Evolutionary conservation across 1,140 invertebrate genomes (phyloP).

Genomic region (Ctenoplectra terminalis): DNA sequence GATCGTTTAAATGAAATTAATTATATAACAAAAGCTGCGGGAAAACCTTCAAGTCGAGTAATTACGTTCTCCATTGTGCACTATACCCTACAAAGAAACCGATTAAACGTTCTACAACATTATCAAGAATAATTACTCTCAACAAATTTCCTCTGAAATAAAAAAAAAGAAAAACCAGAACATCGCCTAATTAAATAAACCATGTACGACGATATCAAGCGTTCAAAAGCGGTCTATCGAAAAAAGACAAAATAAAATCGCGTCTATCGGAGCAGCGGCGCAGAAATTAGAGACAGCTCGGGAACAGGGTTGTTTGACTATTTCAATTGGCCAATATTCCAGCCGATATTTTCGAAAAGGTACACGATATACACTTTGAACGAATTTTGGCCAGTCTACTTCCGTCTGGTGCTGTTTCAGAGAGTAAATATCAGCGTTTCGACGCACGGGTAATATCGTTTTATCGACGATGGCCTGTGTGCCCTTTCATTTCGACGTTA

Average conservation of each 20-base stretch:
- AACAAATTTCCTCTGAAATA: no score
- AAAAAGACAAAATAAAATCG: neutral
- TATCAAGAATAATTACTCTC: no score
- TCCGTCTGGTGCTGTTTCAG: neutral
- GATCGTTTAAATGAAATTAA: no score
- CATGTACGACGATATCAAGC: no score
- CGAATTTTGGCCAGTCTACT: neutral
- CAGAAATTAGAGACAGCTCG: neutral
- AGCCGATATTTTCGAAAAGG: neutral
- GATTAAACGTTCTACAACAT: no score
- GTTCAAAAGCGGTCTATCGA: neutral
- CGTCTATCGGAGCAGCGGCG: neutral
- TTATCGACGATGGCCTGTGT: neutral
- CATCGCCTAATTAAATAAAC: no score
- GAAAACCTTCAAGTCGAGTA: no score
- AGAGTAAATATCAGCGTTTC: conserved; percentile 20
- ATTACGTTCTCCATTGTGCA: no score
- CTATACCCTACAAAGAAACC: no score
- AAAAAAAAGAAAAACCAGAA: no score
- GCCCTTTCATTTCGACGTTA: conserved; percentile 46
- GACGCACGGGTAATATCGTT: conserved; percentile 4
- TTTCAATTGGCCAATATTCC: neutral
- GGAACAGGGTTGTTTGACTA: neutral
- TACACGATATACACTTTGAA: neutral
- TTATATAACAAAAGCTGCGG: no score